Base-by-base conservation (phyloP, 2,888 invertebrate species). In the Amiota minor region DNA sequence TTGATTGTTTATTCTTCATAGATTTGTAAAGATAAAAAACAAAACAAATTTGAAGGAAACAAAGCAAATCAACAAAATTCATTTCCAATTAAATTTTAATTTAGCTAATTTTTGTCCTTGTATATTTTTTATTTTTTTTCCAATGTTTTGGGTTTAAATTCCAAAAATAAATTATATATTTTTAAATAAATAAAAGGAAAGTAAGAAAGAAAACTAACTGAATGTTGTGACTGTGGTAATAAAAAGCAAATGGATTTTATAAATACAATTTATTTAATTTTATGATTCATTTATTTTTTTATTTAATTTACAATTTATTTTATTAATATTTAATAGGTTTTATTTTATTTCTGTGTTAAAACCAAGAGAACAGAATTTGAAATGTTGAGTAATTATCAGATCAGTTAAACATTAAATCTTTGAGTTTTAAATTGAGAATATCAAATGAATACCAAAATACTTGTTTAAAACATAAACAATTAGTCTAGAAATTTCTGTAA, bases 91-190 rank as follows among this genome's bases (percentile, higher is more conserved):
- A 70, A 61, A 62, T 61, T 71, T 62, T 72, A 74, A 73, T 64
- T 75, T 75, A 75, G 72, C 68, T 71, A 35, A 70, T 71, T 73
- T 71, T 72, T 75, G 72, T 75, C 71, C 45, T 68, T 71, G 71
- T 49, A 61, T 49, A 49, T 62, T 67, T 62, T 62, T n/a, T n/a
- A 3, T 3, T 12, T 56, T 45, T 55, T 72, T 35, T 35, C 6
- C 3, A 23, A 2, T 23, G 3, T 23, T 23, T 23, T 23, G 1
- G 23, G 23, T 23, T 71, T 59, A 65, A 71, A 68, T 70, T 72
- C 59, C 72, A 61, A 74, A 69, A 74, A 70, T 72, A 74, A 74
- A 72, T 55, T 70, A 72, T 69, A 62, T 45, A 62, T 62, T 62
- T 62, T 14, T 62, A 62, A 67, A 67, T 16, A 67, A 67, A 18